These are phyloP conservation scores for Machaerirhynchus nigripectus DNA, from an alignment of 2,113 vertebrate species.

Conservation along the genomic window DNA sequence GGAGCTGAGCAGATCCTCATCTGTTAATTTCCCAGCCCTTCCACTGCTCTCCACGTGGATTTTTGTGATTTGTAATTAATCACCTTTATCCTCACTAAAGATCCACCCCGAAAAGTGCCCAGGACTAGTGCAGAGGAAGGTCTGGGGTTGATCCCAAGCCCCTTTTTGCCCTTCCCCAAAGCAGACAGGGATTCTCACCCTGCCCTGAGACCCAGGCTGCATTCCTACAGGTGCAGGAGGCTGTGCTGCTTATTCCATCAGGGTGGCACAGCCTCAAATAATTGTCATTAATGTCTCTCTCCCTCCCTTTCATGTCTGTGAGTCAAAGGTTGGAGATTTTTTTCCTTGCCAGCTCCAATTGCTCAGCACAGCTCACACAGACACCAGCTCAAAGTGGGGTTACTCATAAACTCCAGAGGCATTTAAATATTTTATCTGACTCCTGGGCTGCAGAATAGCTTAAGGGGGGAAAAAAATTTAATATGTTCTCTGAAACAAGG, in stretches of 20 bases:
- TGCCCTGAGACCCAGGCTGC: background rate
- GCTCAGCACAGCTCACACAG: background rate
- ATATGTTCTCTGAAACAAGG: background rate
- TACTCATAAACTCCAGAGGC: slow-evolving; percentile 4
- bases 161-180: background rate
- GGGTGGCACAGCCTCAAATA: background rate
- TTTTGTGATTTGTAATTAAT: background rate
- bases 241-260: slow-evolving; percentile 28
- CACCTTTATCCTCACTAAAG: background rate
- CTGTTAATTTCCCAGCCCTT: background rate
- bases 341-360: background rate
- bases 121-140: background rate
- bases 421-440: background rate
- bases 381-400: background rate
- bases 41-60: background rate
- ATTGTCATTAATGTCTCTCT: background rate
- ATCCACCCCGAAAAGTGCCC: background rate
- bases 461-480: background rate
- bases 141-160: background rate
- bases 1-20: background rate
- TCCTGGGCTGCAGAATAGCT: slow-evolving; percentile 23
- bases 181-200: background rate
- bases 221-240: slow-evolving; percentile 18
- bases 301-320: slow-evolving; percentile 18
- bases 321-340: slow-evolving; percentile 27